Evolutionary conservation across 2,888 invertebrate genomes (phyloP).

Genomic region (Papilio elwesi): DNA sequence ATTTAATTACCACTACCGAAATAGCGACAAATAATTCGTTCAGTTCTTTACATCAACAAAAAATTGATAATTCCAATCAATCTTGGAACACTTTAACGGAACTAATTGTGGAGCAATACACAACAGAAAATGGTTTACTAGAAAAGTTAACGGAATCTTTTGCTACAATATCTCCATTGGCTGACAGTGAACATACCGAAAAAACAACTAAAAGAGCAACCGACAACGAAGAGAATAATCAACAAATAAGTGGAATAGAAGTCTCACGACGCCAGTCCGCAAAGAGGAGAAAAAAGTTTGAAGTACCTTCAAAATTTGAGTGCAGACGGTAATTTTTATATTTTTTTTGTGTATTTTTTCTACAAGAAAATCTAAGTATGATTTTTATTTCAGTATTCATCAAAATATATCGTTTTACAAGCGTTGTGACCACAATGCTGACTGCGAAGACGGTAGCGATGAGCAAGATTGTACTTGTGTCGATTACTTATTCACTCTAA

Average conservation of each 20-base stretch:
- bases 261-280: constrained; percentile 65
- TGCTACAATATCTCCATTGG: background rate
- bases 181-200: background rate
- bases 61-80: background rate
- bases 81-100: background rate
- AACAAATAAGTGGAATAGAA: constrained; percentile 52
- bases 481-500: constrained; percentile 85
- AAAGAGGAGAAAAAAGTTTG: constrained; percentile 64
- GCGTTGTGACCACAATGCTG: constrained; percentile 87
- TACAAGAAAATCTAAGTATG: background rate
- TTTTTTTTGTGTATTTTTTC: background rate
- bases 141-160: background rate
- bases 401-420: constrained; percentile 85
- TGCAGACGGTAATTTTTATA: constrained; percentile 69
- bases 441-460: constrained; percentile 93
- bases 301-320: constrained; percentile 65
- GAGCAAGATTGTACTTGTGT: constrained; percentile 89
- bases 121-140: constrained; percentile 7
- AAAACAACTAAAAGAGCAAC: background rate
- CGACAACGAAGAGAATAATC: constrained; percentile 26
- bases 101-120: background rate
- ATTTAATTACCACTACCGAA: background rate
- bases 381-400: constrained; percentile 80
- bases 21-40: background rate
- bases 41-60: background rate